Evolutionary conservation across 2,888 invertebrate genomes (phyloP), one percentile per base, ranked within the genome.

Genomic region (Eristalinus sepulchralis): DNA sequence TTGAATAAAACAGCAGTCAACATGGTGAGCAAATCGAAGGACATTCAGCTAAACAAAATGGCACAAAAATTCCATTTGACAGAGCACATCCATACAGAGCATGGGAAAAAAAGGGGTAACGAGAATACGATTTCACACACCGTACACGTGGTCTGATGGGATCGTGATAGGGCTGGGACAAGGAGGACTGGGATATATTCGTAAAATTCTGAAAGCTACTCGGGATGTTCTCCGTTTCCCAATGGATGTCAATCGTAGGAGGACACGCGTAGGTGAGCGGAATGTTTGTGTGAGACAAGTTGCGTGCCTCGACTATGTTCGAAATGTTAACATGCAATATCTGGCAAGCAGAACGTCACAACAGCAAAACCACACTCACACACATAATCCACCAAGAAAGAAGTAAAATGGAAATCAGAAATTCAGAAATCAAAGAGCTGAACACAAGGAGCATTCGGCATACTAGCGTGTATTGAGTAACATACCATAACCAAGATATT

Each of bases 1-100:
- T 83, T 79, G 64, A 83, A 79, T 79, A 83, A 79, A 83, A 79
- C 83, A 78, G 27, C 78, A 70, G 67, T 79, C 78, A 73, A 70
- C 63, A 71, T 27, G 73, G 39, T 68, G 73, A 64, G 70, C 57
- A 66, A 70, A 47, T 55, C 68, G 20, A 64, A 64, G 68, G 73
- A 73, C 33, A 72, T 20, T 55, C 31, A 66, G 24, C 31, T 33
- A 33, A 66, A 36, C 47, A 39, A 59, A 34, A 66, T 27, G 17
- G 39, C 17, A 36, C 71, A 72, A 79, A 72, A 71, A 78, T 13
- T 68, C 33, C 31, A 47, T 63, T 59, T 67, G 27, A 36, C n/a
- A 47, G 47, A 8, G 47, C 47, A 47, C 47, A 17, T 17, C n/a
- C 47, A 5, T n/a, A n/a, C 39, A 47, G 5, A 20, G 10, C 10